A percentile compares a stretch with the other conserved stretches of the same genome.
Conservation (phyloP, 2,797 vertebrate species). For the Peromyscus attwateri region DNA sequence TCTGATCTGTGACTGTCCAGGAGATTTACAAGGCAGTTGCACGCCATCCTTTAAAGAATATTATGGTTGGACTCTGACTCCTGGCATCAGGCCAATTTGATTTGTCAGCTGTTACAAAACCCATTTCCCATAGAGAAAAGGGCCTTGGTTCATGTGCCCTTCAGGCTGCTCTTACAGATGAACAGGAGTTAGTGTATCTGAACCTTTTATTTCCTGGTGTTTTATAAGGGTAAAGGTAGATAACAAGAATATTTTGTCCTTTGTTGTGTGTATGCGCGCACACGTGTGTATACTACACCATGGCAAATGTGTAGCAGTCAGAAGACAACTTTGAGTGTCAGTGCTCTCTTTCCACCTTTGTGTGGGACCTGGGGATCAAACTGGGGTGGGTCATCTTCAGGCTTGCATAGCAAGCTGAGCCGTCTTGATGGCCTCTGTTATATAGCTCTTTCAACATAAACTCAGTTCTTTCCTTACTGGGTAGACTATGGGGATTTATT, state of each 20-base stretch:
- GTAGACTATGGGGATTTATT: slow-evolving; percentile 64
- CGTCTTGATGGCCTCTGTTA: not conserved
- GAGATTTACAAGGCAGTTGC: slow-evolving; percentile 83
- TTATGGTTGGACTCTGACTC: slow-evolving; percentile 84
- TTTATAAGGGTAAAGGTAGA: not conserved
- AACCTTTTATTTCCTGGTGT: slow-evolving; percentile 52
- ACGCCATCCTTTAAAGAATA: slow-evolving; percentile 84
- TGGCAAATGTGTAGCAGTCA: not conserved
- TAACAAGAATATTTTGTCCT: slow-evolving; percentile 48
- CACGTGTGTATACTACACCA: not conserved
- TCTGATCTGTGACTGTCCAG: slow-evolving; percentile 82
- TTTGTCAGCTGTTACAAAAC: slow-evolving; percentile 82
- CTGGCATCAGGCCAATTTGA: slow-evolving; percentile 79
- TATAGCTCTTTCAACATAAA: slow-evolving; percentile 64
- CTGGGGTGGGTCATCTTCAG: not conserved
- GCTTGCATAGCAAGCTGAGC: not conserved
- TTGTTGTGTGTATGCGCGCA: not conserved
- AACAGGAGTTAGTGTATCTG: slow-evolving; percentile 42
- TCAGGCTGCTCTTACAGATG: slow-evolving; percentile 59
- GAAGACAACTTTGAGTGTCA: not conserved
- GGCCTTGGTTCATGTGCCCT: slow-evolving; percentile 48
- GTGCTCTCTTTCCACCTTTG: not conserved
- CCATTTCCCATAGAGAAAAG: slow-evolving; percentile 76
- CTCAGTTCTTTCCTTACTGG: slow-evolving; percentile 23
- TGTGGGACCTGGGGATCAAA: not conserved